Evolutionary conservation across 2,797 vertebrate genomes (phyloP).

Genomic region (Nannoperca obscura): DNA sequence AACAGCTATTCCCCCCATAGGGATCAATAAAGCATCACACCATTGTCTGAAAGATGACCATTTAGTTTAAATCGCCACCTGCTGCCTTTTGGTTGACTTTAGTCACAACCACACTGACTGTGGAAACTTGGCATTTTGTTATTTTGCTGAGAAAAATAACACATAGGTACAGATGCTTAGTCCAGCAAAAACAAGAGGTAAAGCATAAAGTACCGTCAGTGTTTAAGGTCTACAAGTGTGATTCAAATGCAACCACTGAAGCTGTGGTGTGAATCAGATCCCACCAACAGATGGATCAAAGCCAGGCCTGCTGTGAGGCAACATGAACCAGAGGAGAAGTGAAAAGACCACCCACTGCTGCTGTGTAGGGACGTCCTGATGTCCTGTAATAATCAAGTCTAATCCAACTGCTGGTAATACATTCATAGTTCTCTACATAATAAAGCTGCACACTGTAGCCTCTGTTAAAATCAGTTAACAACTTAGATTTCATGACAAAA

Average conservation of each 20-base stretch:
- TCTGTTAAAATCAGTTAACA: not conserved
- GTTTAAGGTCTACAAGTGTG: not conserved
- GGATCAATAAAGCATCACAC: slow-evolving; percentile 46
- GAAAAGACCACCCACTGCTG: not conserved
- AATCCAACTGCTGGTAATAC: not conserved
- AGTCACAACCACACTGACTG: not conserved
- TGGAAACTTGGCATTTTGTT: not conserved
- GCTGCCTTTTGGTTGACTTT: not conserved
- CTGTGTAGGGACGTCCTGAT: not conserved
- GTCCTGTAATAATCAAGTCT: not conserved
- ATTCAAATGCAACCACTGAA: not conserved
- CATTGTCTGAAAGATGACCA: slow-evolving; percentile 11
- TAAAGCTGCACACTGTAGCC: not conserved
- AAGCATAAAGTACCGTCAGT: not conserved
- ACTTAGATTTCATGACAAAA: not conserved
- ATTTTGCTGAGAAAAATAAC: not conserved
- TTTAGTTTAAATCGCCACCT: not conserved
- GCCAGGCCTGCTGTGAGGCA: slow-evolving; percentile 10
- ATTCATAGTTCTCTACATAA: not conserved
- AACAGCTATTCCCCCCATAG: slow-evolving; percentile 20
- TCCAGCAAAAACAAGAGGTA: not conserved
- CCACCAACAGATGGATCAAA: not conserved
- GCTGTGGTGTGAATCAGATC: not conserved
- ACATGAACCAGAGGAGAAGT: slow-evolving; percentile 1
- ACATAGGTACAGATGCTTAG: not conserved